Evolutionary conservation across 2,888 invertebrate species (phyloP).

Genomic region (Hipparchia sbordonii): DNA sequence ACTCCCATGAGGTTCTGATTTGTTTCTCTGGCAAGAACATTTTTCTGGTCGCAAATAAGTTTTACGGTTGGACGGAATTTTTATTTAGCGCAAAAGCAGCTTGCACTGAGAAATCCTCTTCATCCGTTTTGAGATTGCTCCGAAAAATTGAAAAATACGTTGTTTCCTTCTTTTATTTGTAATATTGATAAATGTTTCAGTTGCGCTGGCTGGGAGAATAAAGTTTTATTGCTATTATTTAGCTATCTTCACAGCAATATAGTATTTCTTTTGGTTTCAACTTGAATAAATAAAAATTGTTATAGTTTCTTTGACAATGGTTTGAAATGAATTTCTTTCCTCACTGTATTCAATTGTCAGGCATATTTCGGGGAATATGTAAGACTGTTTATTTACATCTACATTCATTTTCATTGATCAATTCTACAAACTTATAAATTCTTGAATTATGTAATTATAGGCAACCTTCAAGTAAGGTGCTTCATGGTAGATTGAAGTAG

Average conservation of each 20-base stretch:
- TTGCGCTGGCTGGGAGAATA: background rate
- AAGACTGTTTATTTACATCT: too few relatives aligned
- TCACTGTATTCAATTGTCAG: background rate
- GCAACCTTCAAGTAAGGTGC: too few relatives aligned
- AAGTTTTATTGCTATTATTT: slow-evolving; percentile 20
- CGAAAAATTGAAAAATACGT: slow-evolving; percentile 23
- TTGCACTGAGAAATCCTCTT: slow-evolving; percentile 23
- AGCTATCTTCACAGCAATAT: background rate
- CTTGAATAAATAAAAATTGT: background rate
- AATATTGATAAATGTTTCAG: slow-evolving; percentile 19
- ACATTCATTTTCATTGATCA: too few relatives aligned
- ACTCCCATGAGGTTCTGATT: slow-evolving; percentile 12
- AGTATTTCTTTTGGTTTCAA: background rate
- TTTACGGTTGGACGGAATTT: slow-evolving; percentile 27
- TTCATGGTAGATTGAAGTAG: too few relatives aligned
- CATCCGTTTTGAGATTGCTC: slow-evolving; percentile 28
- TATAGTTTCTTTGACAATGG: background rate
- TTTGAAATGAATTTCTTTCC: background rate
- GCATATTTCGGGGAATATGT: too few relatives aligned
- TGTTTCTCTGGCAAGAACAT: slow-evolving; percentile 26
- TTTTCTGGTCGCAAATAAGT: slow-evolving; percentile 31
- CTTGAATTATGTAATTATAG: too few relatives aligned
- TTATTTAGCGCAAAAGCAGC: slow-evolving; percentile 31
- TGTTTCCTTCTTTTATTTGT: slow-evolving; percentile 13
- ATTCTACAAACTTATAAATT: too few relatives aligned